Evolutionary conservation across 53 echinoderm and acorn worm genomes (phyloP).

Genomic region (Crossaster papposus): DNA sequence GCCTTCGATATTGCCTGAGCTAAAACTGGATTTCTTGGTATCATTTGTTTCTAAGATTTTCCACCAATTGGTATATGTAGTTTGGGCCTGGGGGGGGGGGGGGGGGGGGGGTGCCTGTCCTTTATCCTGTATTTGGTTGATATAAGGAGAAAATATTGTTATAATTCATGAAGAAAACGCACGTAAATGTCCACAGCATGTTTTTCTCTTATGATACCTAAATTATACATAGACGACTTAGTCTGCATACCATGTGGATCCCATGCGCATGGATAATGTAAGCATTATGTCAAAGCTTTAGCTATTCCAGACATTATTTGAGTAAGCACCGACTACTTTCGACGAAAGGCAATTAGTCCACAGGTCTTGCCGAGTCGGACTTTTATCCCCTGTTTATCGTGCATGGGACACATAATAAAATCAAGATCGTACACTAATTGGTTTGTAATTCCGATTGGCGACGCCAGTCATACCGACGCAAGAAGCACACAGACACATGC

Average conservation of each 20-base stretch:
- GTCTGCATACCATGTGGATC: neutral
- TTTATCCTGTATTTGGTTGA: too few relatives aligned
- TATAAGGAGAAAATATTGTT: too few relatives aligned
- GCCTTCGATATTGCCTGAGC: too few relatives aligned
- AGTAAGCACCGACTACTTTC: neutral
- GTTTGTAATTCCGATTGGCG: constrained; percentile 26
- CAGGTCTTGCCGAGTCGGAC: neutral
- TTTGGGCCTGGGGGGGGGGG: too few relatives aligned
- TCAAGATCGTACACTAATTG: constrained; percentile 23
- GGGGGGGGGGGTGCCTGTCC: too few relatives aligned
- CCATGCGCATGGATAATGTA: neutral
- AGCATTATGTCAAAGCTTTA: neutral
- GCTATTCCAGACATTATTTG: neutral
- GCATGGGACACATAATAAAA: constrained; percentile 11
- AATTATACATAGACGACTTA: neutral
- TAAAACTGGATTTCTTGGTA: too few relatives aligned
- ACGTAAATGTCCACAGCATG: too few relatives aligned
- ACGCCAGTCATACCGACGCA: neutral
- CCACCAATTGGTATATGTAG: too few relatives aligned
- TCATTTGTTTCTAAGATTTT: too few relatives aligned
- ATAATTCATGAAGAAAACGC: too few relatives aligned
- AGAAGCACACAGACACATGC: constrained; percentile 3
- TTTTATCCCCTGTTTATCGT: neutral
- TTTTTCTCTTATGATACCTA: too few relatives aligned
- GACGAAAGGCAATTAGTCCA: constrained; percentile 16